These are phyloP conservation scores for Agrotis exclamationis DNA, from an alignment of 2,888 invertebrate genomes.

Conservation along the genomic window DNA sequence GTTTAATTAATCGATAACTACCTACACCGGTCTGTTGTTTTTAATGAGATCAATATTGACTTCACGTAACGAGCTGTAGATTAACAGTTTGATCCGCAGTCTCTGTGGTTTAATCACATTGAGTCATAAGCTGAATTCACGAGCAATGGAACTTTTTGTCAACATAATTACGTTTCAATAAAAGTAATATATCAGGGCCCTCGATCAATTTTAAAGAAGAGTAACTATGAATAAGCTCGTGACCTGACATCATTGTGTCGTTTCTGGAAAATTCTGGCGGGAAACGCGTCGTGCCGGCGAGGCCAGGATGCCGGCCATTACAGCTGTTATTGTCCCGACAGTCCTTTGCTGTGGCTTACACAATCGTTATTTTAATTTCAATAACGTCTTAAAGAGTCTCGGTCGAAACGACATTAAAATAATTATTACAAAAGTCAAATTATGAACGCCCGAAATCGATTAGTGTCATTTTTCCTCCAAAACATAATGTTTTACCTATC, in stretches of 20 bases:
- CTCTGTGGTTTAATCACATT: no score
- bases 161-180: conserved; percentile 30
- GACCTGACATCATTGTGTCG: conserved; percentile 64
- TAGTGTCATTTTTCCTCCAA: conserved; percentile 9
- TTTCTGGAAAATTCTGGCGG: conserved; percentile 89
- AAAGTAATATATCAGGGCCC: conserved; percentile 45
- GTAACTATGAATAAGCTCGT: conserved; percentile 46
- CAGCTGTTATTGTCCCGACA: conserved; percentile 76
- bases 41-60: not conserved
- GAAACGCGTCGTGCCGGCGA: conserved; percentile 75
- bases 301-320: conserved; percentile 85
- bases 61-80: not conserved
- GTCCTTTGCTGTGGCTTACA: conserved; percentile 68
- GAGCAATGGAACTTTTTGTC: conserved; percentile 24
- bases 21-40: not conserved
- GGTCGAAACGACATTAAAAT: conserved; percentile 15
- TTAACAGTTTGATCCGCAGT: not conserved
- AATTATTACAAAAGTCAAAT: conserved; percentile 34
- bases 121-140: no score
- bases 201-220: conserved; percentile 50
- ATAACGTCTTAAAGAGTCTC: conserved; percentile 52
- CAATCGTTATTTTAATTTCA: conserved; percentile 72
- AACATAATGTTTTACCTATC: conserved; percentile 60
- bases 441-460: conserved; percentile 39
- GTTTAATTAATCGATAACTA: conserved; percentile 5